Percentiles rank a stretch among this genome's conserved stretches.
Conservation (phyloP, 2,888 invertebrate genomes). For the Eupithecia vulgata region DNA sequence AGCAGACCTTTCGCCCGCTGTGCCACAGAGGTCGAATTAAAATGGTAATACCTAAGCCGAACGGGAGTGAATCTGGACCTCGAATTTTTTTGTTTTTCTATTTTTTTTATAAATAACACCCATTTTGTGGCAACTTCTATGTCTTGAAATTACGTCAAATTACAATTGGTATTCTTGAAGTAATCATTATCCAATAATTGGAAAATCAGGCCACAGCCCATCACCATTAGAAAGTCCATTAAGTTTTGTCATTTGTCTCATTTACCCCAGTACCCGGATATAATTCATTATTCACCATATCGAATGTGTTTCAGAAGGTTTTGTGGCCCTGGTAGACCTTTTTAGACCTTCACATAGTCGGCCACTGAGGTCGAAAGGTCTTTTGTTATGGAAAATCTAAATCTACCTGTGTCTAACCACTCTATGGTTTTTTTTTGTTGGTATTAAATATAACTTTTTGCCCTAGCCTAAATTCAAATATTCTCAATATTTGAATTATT, state of each 20-base stretch:
- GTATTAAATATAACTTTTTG: no score
- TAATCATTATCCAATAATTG: neutral
- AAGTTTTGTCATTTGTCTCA: neutral
- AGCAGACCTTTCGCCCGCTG: neutral
- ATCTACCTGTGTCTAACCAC: neutral
- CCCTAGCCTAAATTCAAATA: no score
- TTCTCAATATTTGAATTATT: no score
- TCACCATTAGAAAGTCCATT: neutral
- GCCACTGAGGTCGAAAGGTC: neutral
- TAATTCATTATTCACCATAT: conserved; percentile 1
- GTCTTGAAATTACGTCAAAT: neutral
- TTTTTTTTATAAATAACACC: neutral
- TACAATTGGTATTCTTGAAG: neutral
- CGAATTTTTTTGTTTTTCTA: no score
- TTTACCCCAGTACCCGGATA: neutral
- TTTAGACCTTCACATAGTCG: neutral
- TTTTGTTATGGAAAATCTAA: neutral
- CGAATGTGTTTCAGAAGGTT: neutral
- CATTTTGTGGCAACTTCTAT: neutral
- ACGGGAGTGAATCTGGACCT: neutral
- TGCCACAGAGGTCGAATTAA: neutral
- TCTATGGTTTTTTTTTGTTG: neutral
- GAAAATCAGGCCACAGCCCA: neutral
- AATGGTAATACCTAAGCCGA: neutral
- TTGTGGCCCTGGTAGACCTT: neutral